Base-by-base conservation (phyloP, 2,888 invertebrate species). In the Dynastes grantii region DNA sequence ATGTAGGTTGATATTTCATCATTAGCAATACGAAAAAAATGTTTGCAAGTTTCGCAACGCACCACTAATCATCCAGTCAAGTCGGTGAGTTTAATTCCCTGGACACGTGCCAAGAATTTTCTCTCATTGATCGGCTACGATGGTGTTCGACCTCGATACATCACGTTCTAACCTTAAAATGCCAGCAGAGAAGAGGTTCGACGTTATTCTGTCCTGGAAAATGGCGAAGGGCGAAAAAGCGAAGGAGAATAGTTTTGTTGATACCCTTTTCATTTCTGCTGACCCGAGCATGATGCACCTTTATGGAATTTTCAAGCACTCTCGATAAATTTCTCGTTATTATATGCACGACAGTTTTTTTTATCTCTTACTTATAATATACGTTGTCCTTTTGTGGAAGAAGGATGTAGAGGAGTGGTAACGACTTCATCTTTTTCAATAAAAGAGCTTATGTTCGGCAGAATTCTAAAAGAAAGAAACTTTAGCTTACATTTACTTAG, bases 101-200 rank as follows among this genome's bases (percentile, higher is more conserved):
- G 78, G 78, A 64, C 63, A 13, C 51, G 13, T 63, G 78, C 78
- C 78, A 78, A 73, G 71, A 73, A 80, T 81, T 81, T 80, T 76
- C 79, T 70, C 77, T 76, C 81, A 82, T 82, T 79, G 82, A 82
- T 82, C 82, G 80, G 71, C 76, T 63, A 76, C 73, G 73, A 61
- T 61, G 61, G 61, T 5, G 73, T 75, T 79, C 80, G 82, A 80
- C 82, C 82, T 82, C 82, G 82, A 81, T 82, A 81, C 81, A 82
- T 82, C 82, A 82, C 82, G 82, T 81, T 73, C 73, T 79, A 82
- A 81, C 82, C 82, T 82, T 81, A 82, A 82, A 81, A 81, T 82
- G 81, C 80, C 79, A 79, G 29, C 49, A 45, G 45, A 75, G 61
- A 63, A 45, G 73, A 63, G 73, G 45, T 40, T 40, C 49, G 61